Evolutionary conservation across 2,888 invertebrate species (phyloP), one percentile per base, ranked within the genome.

Genomic region (Fragum fragum): DNA sequence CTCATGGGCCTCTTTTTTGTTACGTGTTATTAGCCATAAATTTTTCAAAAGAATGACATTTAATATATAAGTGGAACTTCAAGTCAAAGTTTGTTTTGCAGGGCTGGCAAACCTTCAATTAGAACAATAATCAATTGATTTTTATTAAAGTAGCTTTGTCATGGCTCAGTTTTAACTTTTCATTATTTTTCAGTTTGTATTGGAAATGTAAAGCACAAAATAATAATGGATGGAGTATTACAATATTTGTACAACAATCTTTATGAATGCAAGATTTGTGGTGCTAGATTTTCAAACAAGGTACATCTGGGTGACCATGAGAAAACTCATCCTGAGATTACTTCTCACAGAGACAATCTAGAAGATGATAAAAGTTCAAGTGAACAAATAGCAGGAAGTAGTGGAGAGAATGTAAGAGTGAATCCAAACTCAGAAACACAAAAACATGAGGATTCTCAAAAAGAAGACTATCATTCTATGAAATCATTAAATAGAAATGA

Each of bases 181-280:
- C 14, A 9, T n/a, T 47, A 1, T 47, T 18, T 47, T 47, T 47
- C 47, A 47, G 47, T 18, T n/a, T 16, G 2, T 47, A 9, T 47
- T 47, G 5, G 47, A 14, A 16, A 47, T 14, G 16, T 9, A 47
- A 2, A 47, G 14, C 47, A 47, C 3, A 14, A 14, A 47, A 47
- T 14, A 5, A 47, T 47, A 14, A 61, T 61, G 61, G 61, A 61
- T 32, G 61, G 61, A 14, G 61, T 61, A 2, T 16, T 61, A 18
- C 28, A 32, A 18, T 61, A 32, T 18, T 26, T 66, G 42, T 66
- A 66, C 42, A 66, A 66, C 26, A 66, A 66, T 36, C 29, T 66
- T 1, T 66, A 23, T 36, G 18, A 66, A 36, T 66, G 66, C 23
- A 66, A 66, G 16, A 16, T 42, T 2, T 66, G 66, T 36, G 23